These are phyloP conservation scores for Regulus satrapa DNA, from an alignment of 2,113 vertebrate species.

Conservation along the genomic window DNA sequence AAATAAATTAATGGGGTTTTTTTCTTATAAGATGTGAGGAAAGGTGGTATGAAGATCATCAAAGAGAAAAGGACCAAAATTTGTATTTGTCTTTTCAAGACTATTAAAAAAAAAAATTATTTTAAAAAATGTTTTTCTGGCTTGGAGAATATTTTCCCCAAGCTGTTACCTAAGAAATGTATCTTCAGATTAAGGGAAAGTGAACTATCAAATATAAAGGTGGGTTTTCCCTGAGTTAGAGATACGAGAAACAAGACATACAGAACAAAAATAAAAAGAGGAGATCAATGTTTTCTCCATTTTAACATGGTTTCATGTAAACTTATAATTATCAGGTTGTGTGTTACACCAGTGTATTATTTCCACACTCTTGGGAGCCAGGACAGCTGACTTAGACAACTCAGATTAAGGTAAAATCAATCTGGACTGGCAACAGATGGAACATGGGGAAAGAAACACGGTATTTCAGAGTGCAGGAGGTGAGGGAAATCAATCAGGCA, in stretches of 20 bases:
- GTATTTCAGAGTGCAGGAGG: background rate
- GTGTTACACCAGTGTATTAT: background rate
- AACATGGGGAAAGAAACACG: background rate
- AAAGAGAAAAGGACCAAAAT: background rate
- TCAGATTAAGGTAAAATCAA: background rate
- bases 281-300: background rate
- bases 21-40: background rate
- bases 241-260: background rate
- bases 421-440: background rate
- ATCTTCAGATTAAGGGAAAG: background rate
- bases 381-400: background rate
- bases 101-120: background rate
- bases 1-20: background rate
- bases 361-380: background rate
- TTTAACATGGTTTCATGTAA: background rate
- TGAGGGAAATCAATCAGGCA: background rate
- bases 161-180: background rate
- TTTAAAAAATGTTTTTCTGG: background rate
- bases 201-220: background rate
- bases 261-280: background rate
- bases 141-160: background rate
- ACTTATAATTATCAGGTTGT: background rate
- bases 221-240: background rate
- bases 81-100: background rate
- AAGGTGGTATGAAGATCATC: background rate